Evolutionary conservation across 37 sponge, comb jelly and placozoan species (phyloP).

Genomic region (Chondrosia reniformis): DNA sequence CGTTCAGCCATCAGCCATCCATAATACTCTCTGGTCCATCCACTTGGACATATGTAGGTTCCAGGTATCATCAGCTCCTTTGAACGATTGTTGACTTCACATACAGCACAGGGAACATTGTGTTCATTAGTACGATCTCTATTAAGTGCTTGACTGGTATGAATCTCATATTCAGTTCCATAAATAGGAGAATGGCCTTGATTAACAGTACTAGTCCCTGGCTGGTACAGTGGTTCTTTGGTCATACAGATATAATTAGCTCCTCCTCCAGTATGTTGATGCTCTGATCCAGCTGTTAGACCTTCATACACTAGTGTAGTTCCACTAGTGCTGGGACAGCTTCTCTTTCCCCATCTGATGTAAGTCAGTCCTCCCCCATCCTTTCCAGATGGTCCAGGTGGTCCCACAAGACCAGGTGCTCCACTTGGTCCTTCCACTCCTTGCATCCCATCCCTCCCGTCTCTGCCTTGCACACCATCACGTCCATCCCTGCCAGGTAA

Average conservation of each 20-base stretch:
- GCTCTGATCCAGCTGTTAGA: not conserved
- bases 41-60: conserved; percentile 22
- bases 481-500: too few species aligned
- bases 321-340: conserved; percentile 37
- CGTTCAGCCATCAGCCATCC: conserved; percentile 43
- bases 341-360: conserved; percentile 29
- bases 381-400: too few species aligned
- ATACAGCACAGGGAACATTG: conserved; percentile 62
- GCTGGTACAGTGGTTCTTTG: conserved; percentile 10
- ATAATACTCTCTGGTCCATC: conserved; percentile 56
- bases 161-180: conserved; percentile 38
- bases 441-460: too few species aligned
- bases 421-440: too few species aligned
- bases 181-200: not conserved
- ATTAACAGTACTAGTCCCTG: not conserved
- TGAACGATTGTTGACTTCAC: conserved; percentile 26
- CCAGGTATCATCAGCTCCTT: conserved; percentile 49
- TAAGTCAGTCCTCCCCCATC: conserved; percentile 21
- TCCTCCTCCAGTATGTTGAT: conserved; percentile 37
- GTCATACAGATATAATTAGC: conserved; percentile 49
- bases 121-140: not conserved
- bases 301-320: conserved; percentile 31
- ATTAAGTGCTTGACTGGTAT: not conserved
- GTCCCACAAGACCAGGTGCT: too few species aligned
- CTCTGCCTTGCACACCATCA: too few species aligned